Evolutionary conservation across 2,888 invertebrate species (phyloP).

Genomic region (Drosophila subsilvestris): DNA sequence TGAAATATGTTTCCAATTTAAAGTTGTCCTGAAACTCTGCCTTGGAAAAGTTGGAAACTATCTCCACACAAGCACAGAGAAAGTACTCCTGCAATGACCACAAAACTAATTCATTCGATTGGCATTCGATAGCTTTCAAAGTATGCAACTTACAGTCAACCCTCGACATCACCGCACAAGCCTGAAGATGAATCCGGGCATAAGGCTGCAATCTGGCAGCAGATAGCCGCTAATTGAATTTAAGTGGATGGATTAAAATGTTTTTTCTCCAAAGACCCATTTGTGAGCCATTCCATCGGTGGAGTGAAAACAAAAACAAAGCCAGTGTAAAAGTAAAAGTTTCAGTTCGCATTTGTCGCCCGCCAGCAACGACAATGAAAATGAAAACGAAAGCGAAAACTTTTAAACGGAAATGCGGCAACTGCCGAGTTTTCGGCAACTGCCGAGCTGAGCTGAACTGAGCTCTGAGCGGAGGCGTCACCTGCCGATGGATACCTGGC

Average conservation of each 20-base stretch:
- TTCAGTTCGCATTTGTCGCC: slow-evolving; percentile 38
- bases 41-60: no score
- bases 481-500: slow-evolving; percentile 15
- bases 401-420: slow-evolving; percentile 52
- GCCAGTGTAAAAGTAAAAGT: slow-evolving; percentile 28
- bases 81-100: neutral
- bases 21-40: slow-evolving; percentile 54
- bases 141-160: no score
- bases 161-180: neutral
- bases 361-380: slow-evolving; percentile 24
- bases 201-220: slow-evolving; percentile 7
- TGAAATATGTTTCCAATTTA: slow-evolving; percentile 74
- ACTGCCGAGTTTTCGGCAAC: slow-evolving; percentile 34
- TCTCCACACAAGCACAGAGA: no score
- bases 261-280: slow-evolving; percentile 18
- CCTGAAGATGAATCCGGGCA: neutral
- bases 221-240: slow-evolving; percentile 42
- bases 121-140: neutral
- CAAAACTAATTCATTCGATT: neutral
- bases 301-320: slow-evolving; percentile 28
- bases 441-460: neutral
- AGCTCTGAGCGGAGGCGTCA: slow-evolving; percentile 5
- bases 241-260: slow-evolving; percentile 32
- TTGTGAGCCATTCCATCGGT: no score
- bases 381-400: slow-evolving; percentile 36